A percentile compares a stretch with the other conserved stretches of the same genome.
These are phyloP conservation scores for Helicorthomorpha holstii DNA, from an alignment of 1,140 invertebrate genomes.

Conservation along the genomic window DNA sequence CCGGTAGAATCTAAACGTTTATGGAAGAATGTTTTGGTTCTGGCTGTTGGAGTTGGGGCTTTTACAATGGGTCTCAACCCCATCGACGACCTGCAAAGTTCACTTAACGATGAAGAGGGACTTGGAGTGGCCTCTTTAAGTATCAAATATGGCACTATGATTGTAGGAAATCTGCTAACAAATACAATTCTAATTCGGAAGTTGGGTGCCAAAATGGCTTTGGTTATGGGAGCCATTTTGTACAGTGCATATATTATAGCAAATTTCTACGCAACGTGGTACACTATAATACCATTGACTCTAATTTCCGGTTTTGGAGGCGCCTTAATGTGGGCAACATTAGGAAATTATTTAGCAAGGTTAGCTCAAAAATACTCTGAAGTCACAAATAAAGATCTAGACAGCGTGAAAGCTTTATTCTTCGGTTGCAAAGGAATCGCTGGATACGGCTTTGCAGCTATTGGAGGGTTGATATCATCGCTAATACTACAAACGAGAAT, in stretches of 20 bases:
- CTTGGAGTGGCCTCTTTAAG: slow-evolving; percentile 66
- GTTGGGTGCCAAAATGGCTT: slow-evolving; percentile 86
- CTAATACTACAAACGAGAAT: not conserved
- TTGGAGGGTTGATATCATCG: not conserved
- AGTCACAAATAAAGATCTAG: not conserved
- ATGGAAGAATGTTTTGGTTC: too few relatives aligned
- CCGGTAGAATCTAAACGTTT: too few relatives aligned
- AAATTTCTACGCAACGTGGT: slow-evolving; percentile 77
- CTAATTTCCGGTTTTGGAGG: slow-evolving; percentile 57
- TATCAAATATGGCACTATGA: slow-evolving; percentile 70
- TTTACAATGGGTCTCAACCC: not conserved
- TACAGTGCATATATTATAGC: slow-evolving; percentile 85
- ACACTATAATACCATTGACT: slow-evolving; percentile 79
- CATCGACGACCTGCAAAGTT: not conserved
- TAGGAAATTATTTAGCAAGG: slow-evolving; percentile 88
- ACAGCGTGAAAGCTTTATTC: not conserved
- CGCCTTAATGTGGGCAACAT: slow-evolving; percentile 89
- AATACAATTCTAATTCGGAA: slow-evolving; percentile 73
- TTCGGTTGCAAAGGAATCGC: not conserved
- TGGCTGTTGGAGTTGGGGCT: too few relatives aligned
- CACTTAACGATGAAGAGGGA: slow-evolving; percentile 28
- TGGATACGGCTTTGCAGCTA: not conserved
- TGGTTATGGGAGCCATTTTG: slow-evolving; percentile 74
- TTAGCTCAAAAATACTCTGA: slow-evolving; percentile 8
- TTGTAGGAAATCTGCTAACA: slow-evolving; percentile 81